Evolutionary conservation across 30 jellyfish, hydroid and myxozoan species (phyloP).

Genomic region (Pelagia noctiluca): DNA sequence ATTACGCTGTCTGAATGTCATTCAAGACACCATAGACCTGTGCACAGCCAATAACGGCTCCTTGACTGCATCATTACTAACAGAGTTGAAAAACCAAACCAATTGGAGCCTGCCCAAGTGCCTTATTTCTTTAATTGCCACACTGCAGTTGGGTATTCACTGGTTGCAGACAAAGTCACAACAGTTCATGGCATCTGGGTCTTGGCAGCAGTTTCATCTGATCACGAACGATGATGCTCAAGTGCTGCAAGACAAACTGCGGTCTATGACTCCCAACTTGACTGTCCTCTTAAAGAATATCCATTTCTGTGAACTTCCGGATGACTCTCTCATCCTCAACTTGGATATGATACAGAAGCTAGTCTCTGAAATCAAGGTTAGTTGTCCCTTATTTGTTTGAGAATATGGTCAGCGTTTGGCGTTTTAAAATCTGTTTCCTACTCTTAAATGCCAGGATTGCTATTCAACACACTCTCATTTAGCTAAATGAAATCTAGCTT

Average conservation of each 20-base stretch:
- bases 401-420: neutral
- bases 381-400: neutral
- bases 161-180: slow-evolving; percentile 74
- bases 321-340: neutral
- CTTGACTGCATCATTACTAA: neutral
- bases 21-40: slow-evolving; percentile 16
- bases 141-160: slow-evolving; percentile 36
- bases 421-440: too few species aligned
- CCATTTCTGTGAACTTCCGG: slow-evolving; percentile 39
- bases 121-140: slow-evolving; percentile 6
- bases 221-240: slow-evolving; percentile 45
- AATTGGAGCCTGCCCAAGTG: slow-evolving; percentile 7
- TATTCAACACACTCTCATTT: too few species aligned
- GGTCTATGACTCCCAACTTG: slow-evolving; percentile 38
- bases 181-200: slow-evolving; percentile 71
- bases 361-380: slow-evolving; percentile 54
- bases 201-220: slow-evolving; percentile 72
- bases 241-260: slow-evolving; percentile 47
- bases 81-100: slow-evolving; percentile 3
- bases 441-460: too few species aligned
- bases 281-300: slow-evolving; percentile 7
- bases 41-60: slow-evolving; percentile 22
- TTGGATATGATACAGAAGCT: slow-evolving; percentile 12
- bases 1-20: slow-evolving; percentile 16
- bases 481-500: too few species aligned